Evolutionary conservation across 35 echinoderm and acorn worm genomes (phyloP).

Genomic region (Lytechinus pictus): DNA sequence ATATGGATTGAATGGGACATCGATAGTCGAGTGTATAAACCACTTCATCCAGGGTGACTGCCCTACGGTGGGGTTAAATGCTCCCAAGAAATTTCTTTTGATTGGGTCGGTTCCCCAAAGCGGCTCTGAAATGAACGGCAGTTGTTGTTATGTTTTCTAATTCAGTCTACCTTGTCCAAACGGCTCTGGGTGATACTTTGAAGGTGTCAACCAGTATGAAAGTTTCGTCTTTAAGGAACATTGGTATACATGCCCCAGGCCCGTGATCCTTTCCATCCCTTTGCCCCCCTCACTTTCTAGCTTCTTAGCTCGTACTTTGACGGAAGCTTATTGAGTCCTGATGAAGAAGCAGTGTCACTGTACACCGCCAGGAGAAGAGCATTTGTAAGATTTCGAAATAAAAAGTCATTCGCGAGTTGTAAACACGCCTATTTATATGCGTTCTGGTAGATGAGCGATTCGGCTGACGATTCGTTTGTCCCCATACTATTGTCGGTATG

Average conservation of each 20-base stretch:
- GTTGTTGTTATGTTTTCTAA: slow-evolving; percentile 12
- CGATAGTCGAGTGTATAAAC: neutral
- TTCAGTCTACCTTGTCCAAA: neutral
- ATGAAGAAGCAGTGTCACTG: neutral
- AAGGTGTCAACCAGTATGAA: neutral
- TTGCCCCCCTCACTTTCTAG: neutral
- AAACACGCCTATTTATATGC: slow-evolving; percentile 50
- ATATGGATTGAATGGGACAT: neutral
- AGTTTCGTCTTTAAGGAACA: neutral
- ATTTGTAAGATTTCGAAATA: slow-evolving; percentile 48
- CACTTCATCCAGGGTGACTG: neutral
- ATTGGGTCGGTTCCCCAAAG: neutral
- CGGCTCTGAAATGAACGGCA: neutral
- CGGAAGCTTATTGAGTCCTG: neutral
- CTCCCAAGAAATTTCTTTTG: neutral
- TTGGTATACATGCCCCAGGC: neutral
- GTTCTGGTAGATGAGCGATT: neutral
- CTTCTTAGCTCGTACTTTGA: neutral
- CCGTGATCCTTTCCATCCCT: neutral
- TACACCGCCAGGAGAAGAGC: neutral
- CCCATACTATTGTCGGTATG: slow-evolving; percentile 33
- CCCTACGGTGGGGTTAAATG: neutral
- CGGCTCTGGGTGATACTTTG: neutral
- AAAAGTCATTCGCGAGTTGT: slow-evolving; percentile 50
- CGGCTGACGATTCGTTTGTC: slow-evolving; percentile 17